A percentile compares a stretch with the other conserved stretches of the same genome.
Conservation (phyloP, 2,113 vertebrate genomes). For the Coracopsis vasa region DNA sequence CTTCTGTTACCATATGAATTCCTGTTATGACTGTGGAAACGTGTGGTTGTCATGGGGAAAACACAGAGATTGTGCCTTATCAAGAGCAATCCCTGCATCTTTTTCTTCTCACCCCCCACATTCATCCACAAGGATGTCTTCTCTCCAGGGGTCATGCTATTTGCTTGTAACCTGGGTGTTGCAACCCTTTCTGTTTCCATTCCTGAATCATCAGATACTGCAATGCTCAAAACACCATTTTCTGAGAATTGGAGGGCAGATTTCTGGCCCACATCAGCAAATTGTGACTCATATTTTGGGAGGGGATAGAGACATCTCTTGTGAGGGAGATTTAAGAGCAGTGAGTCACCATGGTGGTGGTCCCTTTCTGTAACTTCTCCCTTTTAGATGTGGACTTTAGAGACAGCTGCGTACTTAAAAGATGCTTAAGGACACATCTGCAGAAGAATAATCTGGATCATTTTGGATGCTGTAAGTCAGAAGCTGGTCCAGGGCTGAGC, state of each 20-base stretch:
- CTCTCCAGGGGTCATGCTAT: not conserved
- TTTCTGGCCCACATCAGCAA: not conserved
- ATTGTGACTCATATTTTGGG: slow-evolving; percentile 1
- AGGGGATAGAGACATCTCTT: not conserved
- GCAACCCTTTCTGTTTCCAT: not conserved
- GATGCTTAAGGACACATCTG: not conserved
- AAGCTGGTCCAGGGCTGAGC: not conserved
- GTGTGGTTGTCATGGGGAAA: not conserved
- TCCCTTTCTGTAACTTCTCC: not conserved
- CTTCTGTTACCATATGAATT: not conserved
- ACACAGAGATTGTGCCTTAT: not conserved
- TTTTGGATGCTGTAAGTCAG: not conserved
- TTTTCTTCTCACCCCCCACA: not conserved
- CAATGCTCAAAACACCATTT: not conserved
- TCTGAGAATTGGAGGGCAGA: not conserved
- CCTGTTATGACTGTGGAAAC: not conserved
- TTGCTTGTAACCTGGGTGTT: not conserved
- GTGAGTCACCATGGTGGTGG: not conserved
- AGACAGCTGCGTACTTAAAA: not conserved
- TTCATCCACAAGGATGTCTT: not conserved
- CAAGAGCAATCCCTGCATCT: not conserved
- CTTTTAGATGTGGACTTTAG: not conserved
- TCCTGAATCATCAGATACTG: not conserved
- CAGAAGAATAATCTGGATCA: not conserved
- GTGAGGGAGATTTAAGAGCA: not conserved